phyloP scores from a whole-genome alignment of 2,888 invertebrate genomes.

The Alcis repandata region DNA sequence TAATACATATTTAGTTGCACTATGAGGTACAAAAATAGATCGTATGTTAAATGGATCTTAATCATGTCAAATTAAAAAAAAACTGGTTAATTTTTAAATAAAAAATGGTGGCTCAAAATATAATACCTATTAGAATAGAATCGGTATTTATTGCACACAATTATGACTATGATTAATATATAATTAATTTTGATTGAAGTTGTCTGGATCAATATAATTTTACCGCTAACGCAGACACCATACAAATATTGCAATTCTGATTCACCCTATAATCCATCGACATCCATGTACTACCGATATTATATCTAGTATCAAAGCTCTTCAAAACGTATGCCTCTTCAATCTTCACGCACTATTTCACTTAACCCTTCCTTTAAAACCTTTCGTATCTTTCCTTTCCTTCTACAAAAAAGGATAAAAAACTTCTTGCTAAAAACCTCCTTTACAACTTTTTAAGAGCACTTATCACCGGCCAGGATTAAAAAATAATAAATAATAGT shows the following conservation, averaged over 20 bases:
- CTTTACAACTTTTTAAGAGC: slow-evolving; percentile 40
- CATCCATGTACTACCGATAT: slow-evolving; percentile 37
- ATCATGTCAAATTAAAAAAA: too few relatives aligned
- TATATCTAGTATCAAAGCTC: slow-evolving; percentile 51
- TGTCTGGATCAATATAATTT: neutral
- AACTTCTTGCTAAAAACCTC: slow-evolving; percentile 15
- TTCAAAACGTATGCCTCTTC: slow-evolving; percentile 63
- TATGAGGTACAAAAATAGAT: too few relatives aligned
- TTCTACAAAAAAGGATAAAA: slow-evolving; percentile 17
- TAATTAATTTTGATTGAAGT: too few relatives aligned
- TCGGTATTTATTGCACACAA: too few relatives aligned
- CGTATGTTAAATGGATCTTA: too few relatives aligned
- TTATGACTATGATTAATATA: too few relatives aligned
- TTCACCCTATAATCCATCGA: slow-evolving; percentile 40
- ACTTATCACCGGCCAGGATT: slow-evolving; percentile 38
- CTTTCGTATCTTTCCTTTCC: slow-evolving; percentile 4
- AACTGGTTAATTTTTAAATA: too few relatives aligned
- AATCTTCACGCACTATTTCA: slow-evolving; percentile 68
- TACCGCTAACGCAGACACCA: slow-evolving; percentile 37
- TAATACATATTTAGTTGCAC: too few relatives aligned
- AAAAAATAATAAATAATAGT: too few relatives aligned
- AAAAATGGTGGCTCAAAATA: neutral
- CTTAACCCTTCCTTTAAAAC: slow-evolving; percentile 51
- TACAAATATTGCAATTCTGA: slow-evolving; percentile 55
- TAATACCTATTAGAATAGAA: too few relatives aligned